Evolutionary conservation across 2,888 invertebrate genomes (phyloP).

Genomic region (Steinernema scapterisci): DNA sequence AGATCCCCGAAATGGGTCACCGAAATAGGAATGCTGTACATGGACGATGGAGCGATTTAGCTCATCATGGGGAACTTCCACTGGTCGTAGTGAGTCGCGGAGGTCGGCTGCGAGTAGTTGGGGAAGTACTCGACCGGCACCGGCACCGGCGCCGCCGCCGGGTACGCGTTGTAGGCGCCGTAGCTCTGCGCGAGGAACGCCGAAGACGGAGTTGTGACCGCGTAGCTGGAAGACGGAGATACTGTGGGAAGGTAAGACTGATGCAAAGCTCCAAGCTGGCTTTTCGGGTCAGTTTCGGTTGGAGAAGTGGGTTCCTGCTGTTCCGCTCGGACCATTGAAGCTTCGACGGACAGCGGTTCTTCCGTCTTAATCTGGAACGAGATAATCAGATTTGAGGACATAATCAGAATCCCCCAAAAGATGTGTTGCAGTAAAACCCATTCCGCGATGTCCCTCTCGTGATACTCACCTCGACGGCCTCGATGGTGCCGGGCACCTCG

Average conservation of each 20-base stretch:
- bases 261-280: not conserved
- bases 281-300: not conserved
- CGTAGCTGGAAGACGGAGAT: constrained; percentile 18
- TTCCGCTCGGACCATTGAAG: not conserved
- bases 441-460: too few relatives aligned
- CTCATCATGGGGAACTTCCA: constrained; percentile 32
- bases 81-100: constrained; percentile 30
- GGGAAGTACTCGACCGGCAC: constrained; percentile 16
- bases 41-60: not conserved
- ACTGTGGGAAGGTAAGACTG: constrained; percentile 14
- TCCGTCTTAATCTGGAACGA: constrained; percentile 16
- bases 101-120: constrained; percentile 25
- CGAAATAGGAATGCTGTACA: constrained; percentile 4
- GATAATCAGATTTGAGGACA: too few relatives aligned
- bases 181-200: constrained; percentile 18
- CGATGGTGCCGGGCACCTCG: not conserved
- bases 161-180: constrained; percentile 30
- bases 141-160: constrained; percentile 12
- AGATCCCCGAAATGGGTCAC: not conserved
- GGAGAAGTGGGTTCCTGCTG: not conserved
- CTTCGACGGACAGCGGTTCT: not conserved
- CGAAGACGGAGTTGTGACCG: constrained; percentile 14
- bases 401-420: too few relatives aligned
- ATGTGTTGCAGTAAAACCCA: too few relatives aligned
- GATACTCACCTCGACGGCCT: not conserved